phyloP scores from a whole-genome alignment of 2,888 invertebrate genomes.

The Chelonus formosanus region DNA sequence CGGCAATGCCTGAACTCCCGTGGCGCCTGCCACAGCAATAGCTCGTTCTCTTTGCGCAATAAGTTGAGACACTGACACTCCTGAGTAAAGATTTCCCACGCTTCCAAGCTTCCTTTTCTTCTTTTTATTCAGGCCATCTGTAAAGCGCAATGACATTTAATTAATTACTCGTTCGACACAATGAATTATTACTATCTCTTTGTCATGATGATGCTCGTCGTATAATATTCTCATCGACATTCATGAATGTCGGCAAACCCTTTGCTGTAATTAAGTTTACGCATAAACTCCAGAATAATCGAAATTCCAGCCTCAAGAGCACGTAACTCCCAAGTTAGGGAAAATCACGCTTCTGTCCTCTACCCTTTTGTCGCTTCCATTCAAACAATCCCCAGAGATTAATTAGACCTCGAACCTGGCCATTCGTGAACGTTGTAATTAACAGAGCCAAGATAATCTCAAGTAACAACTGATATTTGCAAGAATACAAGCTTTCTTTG shows the following conservation, averaged over 20 bases:
- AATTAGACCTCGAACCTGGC: conserved; percentile 24
- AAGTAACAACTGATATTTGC: conserved; percentile 1
- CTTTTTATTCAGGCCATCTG: conserved; percentile 67
- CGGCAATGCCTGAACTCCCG: conserved; percentile 51
- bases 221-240: conserved; percentile 24
- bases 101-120: conserved; percentile 75
- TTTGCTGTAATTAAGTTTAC: conserved; percentile 22
- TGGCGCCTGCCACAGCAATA: conserved; percentile 50
- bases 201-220: conserved; percentile 3
- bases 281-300: conserved; percentile 31
- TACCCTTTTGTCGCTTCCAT: conserved; percentile 24
- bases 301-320: conserved; percentile 22
- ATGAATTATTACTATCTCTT: conserved; percentile 13
- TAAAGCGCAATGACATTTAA: conserved; percentile 39
- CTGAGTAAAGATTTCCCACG: conserved; percentile 70
- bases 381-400: conserved; percentile 35
- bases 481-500: too few species aligned
- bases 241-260: conserved; percentile 14
- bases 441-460: conserved; percentile 20
- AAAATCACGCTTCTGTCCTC: conserved; percentile 21
- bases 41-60: conserved; percentile 71
- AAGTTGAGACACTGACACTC: conserved; percentile 73
- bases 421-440: conserved; percentile 22
- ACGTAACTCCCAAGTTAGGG: conserved; percentile 5
- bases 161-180: conserved; percentile 17